Evolutionary conservation across 2,888 invertebrate species (phyloP).

Genomic region (Sinodicranocentrus sp.): DNA sequence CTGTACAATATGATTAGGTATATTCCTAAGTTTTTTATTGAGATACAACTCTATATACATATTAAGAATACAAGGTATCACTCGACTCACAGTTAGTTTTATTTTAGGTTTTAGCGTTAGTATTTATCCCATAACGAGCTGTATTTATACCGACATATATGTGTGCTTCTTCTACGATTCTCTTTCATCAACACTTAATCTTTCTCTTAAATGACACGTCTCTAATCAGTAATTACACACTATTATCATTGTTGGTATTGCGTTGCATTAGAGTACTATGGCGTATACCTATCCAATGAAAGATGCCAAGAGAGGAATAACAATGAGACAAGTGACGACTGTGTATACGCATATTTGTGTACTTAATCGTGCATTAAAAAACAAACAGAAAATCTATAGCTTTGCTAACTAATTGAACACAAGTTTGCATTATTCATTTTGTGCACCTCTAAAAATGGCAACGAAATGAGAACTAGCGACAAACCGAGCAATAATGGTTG

Average conservation of each 20-base stretch:
- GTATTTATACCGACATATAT: no score
- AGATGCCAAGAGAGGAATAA: conserved; percentile 28
- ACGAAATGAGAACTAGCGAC: background rate
- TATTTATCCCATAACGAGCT: no score
- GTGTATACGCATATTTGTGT: background rate
- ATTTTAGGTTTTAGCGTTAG: no score
- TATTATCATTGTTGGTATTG: conserved; percentile 8
- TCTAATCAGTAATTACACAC: conserved; percentile 14
- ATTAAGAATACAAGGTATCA: no score
- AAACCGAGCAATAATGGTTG: conserved; percentile 13
- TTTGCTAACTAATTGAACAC: background rate
- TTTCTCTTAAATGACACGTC: conserved; percentile 10
- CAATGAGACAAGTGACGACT: conserved; percentile 15
- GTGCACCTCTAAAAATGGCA: conserved; percentile 29
- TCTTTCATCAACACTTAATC: conserved; percentile 34
- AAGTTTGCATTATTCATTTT: background rate
- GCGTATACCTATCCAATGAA: conserved; percentile 43
- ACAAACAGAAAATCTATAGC: conserved; percentile 6
- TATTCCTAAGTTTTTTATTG: no score
- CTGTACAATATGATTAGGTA: no score
- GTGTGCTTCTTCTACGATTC: background rate
- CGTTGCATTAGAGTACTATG: no score
- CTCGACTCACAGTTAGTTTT: no score
- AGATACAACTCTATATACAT: no score
- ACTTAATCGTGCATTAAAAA: conserved; percentile 47